phyloP scores from a whole-genome alignment of 2,888 invertebrate species.

The Xestia c-nigrum region DNA sequence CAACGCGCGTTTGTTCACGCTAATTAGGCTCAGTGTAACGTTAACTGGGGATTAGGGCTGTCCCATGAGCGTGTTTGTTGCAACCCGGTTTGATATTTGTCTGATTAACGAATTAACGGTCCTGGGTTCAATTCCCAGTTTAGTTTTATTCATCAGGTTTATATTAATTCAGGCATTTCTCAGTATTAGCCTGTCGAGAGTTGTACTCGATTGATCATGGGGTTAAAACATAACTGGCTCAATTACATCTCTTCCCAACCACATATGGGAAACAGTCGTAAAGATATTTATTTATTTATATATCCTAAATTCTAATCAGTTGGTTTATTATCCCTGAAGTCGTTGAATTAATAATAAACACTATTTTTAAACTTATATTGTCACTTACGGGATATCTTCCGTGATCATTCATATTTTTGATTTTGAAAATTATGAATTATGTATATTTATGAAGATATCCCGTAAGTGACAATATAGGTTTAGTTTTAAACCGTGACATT shows the following conservation, averaged over 20 bases:
- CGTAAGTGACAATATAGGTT: no score
- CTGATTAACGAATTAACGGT: neutral
- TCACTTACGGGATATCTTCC: no score
- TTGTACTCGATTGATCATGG: neutral
- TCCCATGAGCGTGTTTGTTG: conserved; percentile 23
- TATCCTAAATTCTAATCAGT: neutral
- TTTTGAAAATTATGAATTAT: no score
- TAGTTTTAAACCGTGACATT: no score
- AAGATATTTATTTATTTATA: neutral
- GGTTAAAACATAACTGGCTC: neutral
- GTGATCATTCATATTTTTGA: no score
- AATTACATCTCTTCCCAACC: neutral
- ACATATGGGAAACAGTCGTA: neutral
- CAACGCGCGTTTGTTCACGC: conserved; percentile 78
- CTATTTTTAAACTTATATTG: no score
- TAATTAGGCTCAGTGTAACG: conserved; percentile 78
- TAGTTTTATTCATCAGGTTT: neutral
- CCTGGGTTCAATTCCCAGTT: neutral
- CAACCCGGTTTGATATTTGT: neutral
- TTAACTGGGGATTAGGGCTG: conserved; percentile 64
- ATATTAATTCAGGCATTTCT: no score
- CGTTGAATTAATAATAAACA: neutral
- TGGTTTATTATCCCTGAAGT: neutral
- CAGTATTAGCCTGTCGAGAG: neutral
- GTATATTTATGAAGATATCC: no score